Conservation (phyloP, 2,888 invertebrate genomes). For the Chouioia cunea region DNA sequence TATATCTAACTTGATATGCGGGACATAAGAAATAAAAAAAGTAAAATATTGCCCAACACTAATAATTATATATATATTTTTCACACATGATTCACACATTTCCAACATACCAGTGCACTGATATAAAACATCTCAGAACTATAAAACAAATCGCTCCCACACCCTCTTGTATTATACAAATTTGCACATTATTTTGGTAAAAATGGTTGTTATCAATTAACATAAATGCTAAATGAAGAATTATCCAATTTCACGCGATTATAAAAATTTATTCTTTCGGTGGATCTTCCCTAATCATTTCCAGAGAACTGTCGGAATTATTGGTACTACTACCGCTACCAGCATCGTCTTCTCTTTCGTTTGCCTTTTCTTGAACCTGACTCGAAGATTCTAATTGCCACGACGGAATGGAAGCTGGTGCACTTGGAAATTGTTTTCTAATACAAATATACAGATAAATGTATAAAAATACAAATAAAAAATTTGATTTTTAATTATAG, state of each 20-base stretch:
- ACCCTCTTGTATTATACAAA: conserved; percentile 35
- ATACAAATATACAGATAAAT: not conserved
- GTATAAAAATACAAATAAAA: conserved; percentile 35
- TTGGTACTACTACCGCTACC: conserved; percentile 68
- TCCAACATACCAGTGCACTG: conserved; percentile 37
- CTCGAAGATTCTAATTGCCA: conserved; percentile 78
- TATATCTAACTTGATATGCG: conserved; percentile 27
- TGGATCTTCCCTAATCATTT: conserved; percentile 68
- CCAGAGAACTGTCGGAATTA: conserved; percentile 69
- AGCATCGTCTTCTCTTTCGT: conserved; percentile 66
- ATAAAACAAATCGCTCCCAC: conserved; percentile 44
- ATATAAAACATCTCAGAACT: conserved; percentile 48
- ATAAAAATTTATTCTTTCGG: conserved; percentile 58
- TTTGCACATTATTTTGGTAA: conserved; percentile 31
- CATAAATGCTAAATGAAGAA: conserved; percentile 40
- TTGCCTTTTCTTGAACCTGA: conserved; percentile 60
- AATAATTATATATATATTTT: conserved; percentile 37
- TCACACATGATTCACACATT: conserved; percentile 30
- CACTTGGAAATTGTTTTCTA: conserved; percentile 85
- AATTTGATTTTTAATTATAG: conserved; percentile 12
- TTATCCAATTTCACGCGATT: conserved; percentile 25
- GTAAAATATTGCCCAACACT: conserved; percentile 38
- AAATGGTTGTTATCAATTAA: conserved; percentile 38
- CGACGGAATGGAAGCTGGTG: conserved; percentile 79
- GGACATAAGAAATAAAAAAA: conserved; percentile 44